These are phyloP conservation scores for Paraplagusia blochii DNA, from an alignment of 2,113 vertebrate genomes.

Conservation along the genomic window DNA sequence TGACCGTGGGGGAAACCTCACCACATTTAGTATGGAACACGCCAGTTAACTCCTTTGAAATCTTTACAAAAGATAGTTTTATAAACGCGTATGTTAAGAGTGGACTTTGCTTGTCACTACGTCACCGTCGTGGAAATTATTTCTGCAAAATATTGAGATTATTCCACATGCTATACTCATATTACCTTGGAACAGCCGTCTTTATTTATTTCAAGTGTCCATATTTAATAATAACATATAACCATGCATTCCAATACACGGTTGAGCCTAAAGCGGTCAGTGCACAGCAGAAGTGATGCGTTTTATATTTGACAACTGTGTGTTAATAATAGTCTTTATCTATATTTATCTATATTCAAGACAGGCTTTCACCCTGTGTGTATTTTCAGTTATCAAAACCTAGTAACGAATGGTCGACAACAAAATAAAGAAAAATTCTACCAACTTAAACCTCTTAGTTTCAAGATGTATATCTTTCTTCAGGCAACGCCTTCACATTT, in stretches of 20 bases:
- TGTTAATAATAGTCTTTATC: neutral
- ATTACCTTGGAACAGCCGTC: neutral
- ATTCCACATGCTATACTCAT: neutral
- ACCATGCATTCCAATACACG: too few relatives aligned
- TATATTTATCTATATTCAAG: too few relatives aligned
- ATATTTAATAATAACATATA: neutral
- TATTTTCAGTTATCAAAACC: too few relatives aligned
- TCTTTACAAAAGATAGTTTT: conserved; percentile 36
- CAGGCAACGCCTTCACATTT: too few relatives aligned
- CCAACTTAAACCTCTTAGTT: too few relatives aligned
- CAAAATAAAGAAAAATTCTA: too few relatives aligned
- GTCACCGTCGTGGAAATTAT: conserved; percentile 54
- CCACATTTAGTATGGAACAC: neutral
- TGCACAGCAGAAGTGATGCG: neutral
- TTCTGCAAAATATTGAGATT: conserved; percentile 29
- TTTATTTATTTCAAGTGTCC: neutral
- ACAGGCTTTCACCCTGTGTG: too few relatives aligned
- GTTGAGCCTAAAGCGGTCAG: neutral
- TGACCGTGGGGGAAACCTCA: neutral
- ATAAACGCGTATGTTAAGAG: conserved; percentile 40
- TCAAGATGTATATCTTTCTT: too few relatives aligned
- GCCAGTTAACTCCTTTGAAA: conserved; percentile 7
- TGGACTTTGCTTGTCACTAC: conserved; percentile 58
- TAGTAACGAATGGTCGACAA: too few relatives aligned
- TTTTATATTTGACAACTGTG: neutral